phyloP scores from a whole-genome alignment of 2,888 invertebrate genomes.

The Lymantria dispar region DNA sequence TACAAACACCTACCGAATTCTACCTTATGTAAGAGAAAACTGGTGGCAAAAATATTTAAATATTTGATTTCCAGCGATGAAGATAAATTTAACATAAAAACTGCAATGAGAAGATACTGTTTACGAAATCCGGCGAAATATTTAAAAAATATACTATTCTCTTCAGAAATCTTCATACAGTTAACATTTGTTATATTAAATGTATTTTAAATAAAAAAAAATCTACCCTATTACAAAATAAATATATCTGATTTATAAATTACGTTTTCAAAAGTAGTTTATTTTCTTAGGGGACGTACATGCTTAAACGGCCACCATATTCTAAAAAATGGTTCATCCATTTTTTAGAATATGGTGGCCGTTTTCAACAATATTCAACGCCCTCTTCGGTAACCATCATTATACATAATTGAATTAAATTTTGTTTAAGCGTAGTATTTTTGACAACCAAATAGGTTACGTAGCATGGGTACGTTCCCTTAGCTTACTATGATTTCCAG shows the following conservation, averaged over 20 bases:
- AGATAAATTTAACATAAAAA: slow-evolving; percentile 21
- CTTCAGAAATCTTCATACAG: slow-evolving; percentile 40
- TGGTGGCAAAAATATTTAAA: slow-evolving; percentile 4
- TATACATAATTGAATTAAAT: too few relatives aligned
- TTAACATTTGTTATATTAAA: slow-evolving; percentile 45
- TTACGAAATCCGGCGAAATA: slow-evolving; percentile 21
- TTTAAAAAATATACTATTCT: slow-evolving; percentile 36
- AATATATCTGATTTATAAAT: slow-evolving; percentile 6
- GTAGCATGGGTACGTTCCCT: too few relatives aligned
- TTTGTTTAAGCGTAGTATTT: too few relatives aligned
- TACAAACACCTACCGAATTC: neutral
- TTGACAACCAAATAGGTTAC: too few relatives aligned
- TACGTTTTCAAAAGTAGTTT: neutral
- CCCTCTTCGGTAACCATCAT: too few relatives aligned
- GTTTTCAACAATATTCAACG: too few relatives aligned
- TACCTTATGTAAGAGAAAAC: neutral
- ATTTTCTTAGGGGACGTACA: neutral
- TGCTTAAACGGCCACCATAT: too few relatives aligned
- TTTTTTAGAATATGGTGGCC: too few relatives aligned
- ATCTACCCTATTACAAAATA: neutral
- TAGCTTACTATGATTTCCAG: too few relatives aligned
- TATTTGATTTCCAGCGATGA: slow-evolving; percentile 41
- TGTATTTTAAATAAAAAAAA: slow-evolving; percentile 14
- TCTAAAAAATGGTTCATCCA: too few relatives aligned
- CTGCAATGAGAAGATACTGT: slow-evolving; percentile 40